Percentiles rank a stretch among this genome's conserved stretches.
phyloP scores from a whole-genome alignment of 2,113 vertebrate genomes.

The Pygoscelis adeliae region DNA sequence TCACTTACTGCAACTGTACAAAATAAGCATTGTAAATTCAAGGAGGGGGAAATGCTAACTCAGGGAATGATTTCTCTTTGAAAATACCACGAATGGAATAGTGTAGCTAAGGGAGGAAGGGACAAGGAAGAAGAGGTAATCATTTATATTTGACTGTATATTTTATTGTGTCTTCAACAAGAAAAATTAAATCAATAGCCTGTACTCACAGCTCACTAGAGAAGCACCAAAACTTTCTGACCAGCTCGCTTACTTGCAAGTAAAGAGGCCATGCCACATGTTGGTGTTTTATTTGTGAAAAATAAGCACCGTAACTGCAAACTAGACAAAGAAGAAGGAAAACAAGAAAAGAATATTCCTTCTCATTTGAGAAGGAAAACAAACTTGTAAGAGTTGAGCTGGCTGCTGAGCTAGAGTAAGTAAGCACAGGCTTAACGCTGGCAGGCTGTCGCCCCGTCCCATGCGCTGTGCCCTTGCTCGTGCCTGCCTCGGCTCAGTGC shows the following conservation, averaged over 20 bases:
- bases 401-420: neutral
- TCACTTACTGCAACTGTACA: neutral
- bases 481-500: neutral
- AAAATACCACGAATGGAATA: neutral
- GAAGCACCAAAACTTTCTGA: neutral
- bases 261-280: neutral
- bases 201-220: neutral
- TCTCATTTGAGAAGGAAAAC: neutral
- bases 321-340: neutral
- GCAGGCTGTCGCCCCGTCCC: neutral
- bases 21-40: neutral
- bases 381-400: neutral
- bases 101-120: neutral
- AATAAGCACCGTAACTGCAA: neutral
- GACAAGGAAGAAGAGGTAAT: neutral
- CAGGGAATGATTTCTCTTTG: neutral
- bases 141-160: neutral
- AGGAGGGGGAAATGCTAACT: too few relatives aligned
- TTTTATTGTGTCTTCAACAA: neutral
- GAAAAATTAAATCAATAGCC: neutral
- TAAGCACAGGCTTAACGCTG: rapidly evolving
- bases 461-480: neutral
- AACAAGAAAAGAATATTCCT: neutral
- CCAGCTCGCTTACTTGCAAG: neutral
- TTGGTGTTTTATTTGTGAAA: neutral